A percentile compares a stretch with the other conserved stretches of the same genome.
These are phyloP conservation scores for Hemicrepidius hirtus DNA, from an alignment of 2,888 invertebrate species.

Conservation along the genomic window DNA sequence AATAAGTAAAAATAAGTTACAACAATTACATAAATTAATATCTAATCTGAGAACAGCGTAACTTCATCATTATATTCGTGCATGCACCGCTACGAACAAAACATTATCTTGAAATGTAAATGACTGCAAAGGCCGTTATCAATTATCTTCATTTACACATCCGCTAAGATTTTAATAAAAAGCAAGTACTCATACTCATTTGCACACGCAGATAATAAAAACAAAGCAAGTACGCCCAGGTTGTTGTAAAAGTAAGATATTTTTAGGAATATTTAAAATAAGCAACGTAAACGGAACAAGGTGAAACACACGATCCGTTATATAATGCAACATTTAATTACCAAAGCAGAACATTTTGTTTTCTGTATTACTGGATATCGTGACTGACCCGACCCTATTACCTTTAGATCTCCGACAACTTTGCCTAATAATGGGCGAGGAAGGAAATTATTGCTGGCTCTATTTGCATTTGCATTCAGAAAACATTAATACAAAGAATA, in stretches of 20 bases:
- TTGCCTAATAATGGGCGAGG: slow-evolving; percentile 1
- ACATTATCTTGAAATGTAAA: slow-evolving; percentile 16
- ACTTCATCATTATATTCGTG: neutral
- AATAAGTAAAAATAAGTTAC: slow-evolving; percentile 1
- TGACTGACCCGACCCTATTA: slow-evolving; percentile 57
- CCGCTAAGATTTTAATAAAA: slow-evolving; percentile 1
- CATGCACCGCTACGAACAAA: slow-evolving; percentile 15
- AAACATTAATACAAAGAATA: no score
- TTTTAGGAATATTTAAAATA: neutral
- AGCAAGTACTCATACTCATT: slow-evolving; percentile 15
- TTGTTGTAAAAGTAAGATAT: neutral
- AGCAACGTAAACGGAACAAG: slow-evolving; percentile 18
- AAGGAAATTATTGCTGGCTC: neutral
- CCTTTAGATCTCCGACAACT: slow-evolving; percentile 36
- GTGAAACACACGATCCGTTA: slow-evolving; percentile 39
- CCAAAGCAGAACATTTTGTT: slow-evolving; percentile 48
- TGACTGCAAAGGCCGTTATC: slow-evolving; percentile 5
- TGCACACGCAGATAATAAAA: slow-evolving; percentile 8
- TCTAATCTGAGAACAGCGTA: neutral
- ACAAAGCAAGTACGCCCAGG: slow-evolving; percentile 22
- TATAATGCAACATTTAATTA: slow-evolving; percentile 57
- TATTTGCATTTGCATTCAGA: neutral
- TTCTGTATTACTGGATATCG: slow-evolving; percentile 46
- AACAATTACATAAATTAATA: slow-evolving; percentile 9
- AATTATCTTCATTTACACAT: slow-evolving; percentile 16